Conservation (phyloP, 2,888 invertebrate species). For the Abrostola tripartita region DNA sequence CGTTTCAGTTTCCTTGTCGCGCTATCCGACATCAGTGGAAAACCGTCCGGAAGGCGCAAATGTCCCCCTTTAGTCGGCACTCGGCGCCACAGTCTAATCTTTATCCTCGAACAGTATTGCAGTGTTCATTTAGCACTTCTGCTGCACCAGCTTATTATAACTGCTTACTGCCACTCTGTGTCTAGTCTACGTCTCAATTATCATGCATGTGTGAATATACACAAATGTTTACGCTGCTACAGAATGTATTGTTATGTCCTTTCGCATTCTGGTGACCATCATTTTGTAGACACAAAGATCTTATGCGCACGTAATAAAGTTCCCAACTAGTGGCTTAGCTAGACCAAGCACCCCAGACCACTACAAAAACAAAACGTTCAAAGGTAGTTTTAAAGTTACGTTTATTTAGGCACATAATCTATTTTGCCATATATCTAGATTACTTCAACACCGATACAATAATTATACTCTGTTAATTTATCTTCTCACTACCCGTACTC, state of each 20-base stretch:
- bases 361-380: too few species aligned
- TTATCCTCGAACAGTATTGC: conserved; percentile 53
- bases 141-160: conserved; percentile 37
- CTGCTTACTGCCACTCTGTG: conserved; percentile 29
- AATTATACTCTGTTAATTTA: too few species aligned
- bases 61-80: conserved; percentile 51
- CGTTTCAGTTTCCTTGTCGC: conserved; percentile 10
- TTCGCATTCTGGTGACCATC: neutral
- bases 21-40: conserved; percentile 47
- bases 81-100: conserved; percentile 59
- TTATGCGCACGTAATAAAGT: too few species aligned
- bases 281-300: neutral
- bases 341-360: too few species aligned
- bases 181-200: conserved; percentile 31
- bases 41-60: conserved; percentile 47
- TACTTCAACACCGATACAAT: too few species aligned
- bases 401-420: too few species aligned
- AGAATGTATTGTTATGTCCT: neutral
- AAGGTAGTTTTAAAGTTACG: too few species aligned
- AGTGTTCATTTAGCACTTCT: conserved; percentile 48
- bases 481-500: too few species aligned
- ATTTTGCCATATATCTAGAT: too few species aligned
- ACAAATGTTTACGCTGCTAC: neutral
- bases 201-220: neutral
- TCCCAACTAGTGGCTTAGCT: too few species aligned